Evolutionary conservation across 2,888 invertebrate species (phyloP), one percentile per base, ranked within the genome.

Genomic region (Augochlorella aurata): DNA sequence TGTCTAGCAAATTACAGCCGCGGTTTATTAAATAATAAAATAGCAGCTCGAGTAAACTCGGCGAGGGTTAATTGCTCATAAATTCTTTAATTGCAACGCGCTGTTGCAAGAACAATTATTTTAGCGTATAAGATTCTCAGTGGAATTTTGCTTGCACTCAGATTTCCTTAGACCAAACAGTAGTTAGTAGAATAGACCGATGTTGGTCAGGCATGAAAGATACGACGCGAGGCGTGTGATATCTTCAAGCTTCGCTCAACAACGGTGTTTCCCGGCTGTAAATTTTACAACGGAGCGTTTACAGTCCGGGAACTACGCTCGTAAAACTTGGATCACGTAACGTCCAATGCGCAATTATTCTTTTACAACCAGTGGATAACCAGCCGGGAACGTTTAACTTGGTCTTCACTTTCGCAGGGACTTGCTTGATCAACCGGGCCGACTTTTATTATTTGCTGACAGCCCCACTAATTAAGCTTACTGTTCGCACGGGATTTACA

Each of bases 201-300:
- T 44, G 16, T 61, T 29, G 67, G 44, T 58, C 83, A 61, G 74
- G 63, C 67, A 54, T 71, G 54, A 29, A 58, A 66, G 61, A 50
- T 68, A 74, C 71, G 44, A 49, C 63, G 29, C n/a, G 61, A 77
- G 70, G 24, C 47, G 54, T 38, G 68, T 18, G 67, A 54, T 70
- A 74, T 44, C 21, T 58, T 66, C 65, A 67, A 69, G 47, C 29
- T 29, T 21, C n/a, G 47, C 29, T 47, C 29, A 49, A 45, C n/a
- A 21, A 38, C 38, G 61, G 50, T 50, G 47, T 63, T 63, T 52
- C 45, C 49, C 8, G 21, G 54, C 7, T 75, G 69, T 66, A 69
- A 80, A 73, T 84, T 84, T 84, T 75, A 80, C 83, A 80, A 52
- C 79, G 72, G 74, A 71, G 68, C 76, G 74, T 79, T 83, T 80